A percentile compares a stretch with the other conserved stretches of the same genome.
These are phyloP conservation scores for Drosophila azteca DNA, from an alignment of 1,140 invertebrate genomes.

Conservation along the genomic window DNA sequence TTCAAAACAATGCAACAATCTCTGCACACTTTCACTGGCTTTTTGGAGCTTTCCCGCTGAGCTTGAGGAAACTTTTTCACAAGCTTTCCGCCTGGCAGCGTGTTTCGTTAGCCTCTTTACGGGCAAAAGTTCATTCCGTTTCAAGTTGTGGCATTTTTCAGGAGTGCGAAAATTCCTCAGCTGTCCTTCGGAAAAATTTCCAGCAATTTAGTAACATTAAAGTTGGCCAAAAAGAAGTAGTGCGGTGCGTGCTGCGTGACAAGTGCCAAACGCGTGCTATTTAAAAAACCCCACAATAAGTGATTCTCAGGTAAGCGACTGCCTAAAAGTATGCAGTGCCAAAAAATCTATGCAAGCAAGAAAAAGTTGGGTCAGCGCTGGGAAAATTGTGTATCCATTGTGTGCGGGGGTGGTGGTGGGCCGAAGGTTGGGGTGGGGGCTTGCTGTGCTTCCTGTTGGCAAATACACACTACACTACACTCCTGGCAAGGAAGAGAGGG, in stretches of 20 bases:
- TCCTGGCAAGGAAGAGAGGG: slow-evolving; percentile 14
- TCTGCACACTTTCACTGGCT: slow-evolving; percentile 74
- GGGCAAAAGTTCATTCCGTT: slow-evolving; percentile 60
- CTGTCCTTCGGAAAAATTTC: slow-evolving; percentile 20
- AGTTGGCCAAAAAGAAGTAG: neutral
- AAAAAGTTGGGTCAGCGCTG: slow-evolving; percentile 40
- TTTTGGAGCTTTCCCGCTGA: slow-evolving; percentile 4
- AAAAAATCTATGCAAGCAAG: slow-evolving; percentile 1
- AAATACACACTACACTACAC: slow-evolving; percentile 58
- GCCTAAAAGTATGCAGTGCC: slow-evolving; percentile 17
- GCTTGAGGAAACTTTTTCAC: slow-evolving; percentile 30
- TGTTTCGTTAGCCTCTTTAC: slow-evolving; percentile 35
- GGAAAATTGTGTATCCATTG: slow-evolving; percentile 74
- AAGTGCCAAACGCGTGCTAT: slow-evolving; percentile 1
- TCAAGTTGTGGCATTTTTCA: slow-evolving; percentile 72
- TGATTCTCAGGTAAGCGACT: slow-evolving; percentile 27
- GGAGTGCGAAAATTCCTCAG: slow-evolving; percentile 57
- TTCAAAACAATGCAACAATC: slow-evolving; percentile 72
- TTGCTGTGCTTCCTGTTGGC: slow-evolving; percentile 28
- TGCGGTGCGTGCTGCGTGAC: neutral
- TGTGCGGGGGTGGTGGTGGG: slow-evolving; percentile 2
- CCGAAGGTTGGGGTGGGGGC: neutral
- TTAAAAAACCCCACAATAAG: slow-evolving; percentile 1
- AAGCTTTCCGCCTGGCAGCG: slow-evolving; percentile 26
- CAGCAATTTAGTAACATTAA: slow-evolving; percentile 10